Evolutionary conservation across 2,113 vertebrate genomes (phyloP).

Genomic region (Pygoscelis adeliae): DNA sequence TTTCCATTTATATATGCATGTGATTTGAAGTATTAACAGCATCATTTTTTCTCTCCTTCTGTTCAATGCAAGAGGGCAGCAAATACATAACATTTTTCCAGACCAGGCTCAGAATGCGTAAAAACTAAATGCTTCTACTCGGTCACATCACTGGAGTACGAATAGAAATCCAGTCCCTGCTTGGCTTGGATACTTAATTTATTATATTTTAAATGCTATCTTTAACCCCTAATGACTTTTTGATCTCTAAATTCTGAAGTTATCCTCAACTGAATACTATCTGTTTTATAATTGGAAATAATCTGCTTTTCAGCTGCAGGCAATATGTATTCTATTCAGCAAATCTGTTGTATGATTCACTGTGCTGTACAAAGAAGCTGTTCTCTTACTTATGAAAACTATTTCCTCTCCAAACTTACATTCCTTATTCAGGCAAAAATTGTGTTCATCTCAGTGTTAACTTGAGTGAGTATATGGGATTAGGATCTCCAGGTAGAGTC

Average conservation of each 20-base stretch:
- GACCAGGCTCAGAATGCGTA: neutral
- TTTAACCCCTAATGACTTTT: neutral
- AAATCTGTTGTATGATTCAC: neutral
- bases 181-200: neutral
- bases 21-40: neutral
- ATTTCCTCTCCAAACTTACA: neutral
- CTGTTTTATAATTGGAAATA: neutral
- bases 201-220: neutral
- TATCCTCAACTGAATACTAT: conserved; percentile 14
- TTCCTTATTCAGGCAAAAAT: neutral
- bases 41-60: neutral
- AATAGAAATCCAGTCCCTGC: neutral
- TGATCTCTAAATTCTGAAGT: conserved; percentile 4
- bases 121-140: neutral
- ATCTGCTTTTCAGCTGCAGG: neutral
- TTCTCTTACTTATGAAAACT: neutral
- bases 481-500: neutral
- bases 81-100: neutral
- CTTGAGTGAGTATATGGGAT: neutral
- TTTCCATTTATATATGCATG: neutral
- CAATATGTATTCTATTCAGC: conserved; percentile 5
- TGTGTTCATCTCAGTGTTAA: neutral
- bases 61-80: neutral
- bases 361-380: neutral
- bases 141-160: neutral